A percentile compares a stretch with the other conserved stretches of the same genome.
Evolutionary conservation across 2,113 vertebrate species (phyloP).

Genomic region (Azemiops feae): DNA sequence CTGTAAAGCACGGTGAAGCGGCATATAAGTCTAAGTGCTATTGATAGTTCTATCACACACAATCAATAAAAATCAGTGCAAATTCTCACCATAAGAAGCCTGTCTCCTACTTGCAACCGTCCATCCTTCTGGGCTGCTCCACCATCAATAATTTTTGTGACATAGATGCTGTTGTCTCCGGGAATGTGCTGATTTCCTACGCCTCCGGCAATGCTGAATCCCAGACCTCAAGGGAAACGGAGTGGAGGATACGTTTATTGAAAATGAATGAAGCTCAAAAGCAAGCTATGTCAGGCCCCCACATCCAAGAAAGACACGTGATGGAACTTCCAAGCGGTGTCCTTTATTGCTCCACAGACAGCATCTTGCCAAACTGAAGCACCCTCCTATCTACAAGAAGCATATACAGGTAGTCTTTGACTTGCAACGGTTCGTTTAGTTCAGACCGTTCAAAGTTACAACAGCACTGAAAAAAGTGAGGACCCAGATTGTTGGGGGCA

Average conservation of each 20-base stretch:
- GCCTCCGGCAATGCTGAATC: slow-evolving; percentile 96
- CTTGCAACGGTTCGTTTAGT: too few relatives aligned
- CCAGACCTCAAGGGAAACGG: slow-evolving; percentile 77
- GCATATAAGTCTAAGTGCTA: too few relatives aligned
- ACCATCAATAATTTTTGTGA: slow-evolving; percentile 96
- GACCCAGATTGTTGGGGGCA: too few relatives aligned
- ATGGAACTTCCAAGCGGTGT: too few relatives aligned
- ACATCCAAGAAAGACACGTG: background rate
- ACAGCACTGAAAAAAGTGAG: too few relatives aligned
- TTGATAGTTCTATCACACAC: background rate
- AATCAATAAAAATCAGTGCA: background rate
- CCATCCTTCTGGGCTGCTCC: slow-evolving; percentile 93
- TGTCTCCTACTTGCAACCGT: slow-evolving; percentile 90
- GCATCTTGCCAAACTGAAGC: too few relatives aligned
- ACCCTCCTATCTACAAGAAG: too few relatives aligned
- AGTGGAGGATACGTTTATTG: background rate
- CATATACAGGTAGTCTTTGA: too few relatives aligned
- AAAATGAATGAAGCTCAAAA: background rate
- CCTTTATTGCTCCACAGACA: too few relatives aligned
- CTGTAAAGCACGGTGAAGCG: too few relatives aligned
- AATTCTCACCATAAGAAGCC: slow-evolving; percentile 88
- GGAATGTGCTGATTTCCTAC: slow-evolving; percentile 98
- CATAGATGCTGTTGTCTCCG: slow-evolving; percentile 98
- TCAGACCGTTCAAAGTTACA: too few relatives aligned
- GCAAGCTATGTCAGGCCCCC: too few relatives aligned